These are phyloP conservation scores for Heliothis virescens DNA, from an alignment of 1,140 invertebrate species.

Conservation along the genomic window DNA sequence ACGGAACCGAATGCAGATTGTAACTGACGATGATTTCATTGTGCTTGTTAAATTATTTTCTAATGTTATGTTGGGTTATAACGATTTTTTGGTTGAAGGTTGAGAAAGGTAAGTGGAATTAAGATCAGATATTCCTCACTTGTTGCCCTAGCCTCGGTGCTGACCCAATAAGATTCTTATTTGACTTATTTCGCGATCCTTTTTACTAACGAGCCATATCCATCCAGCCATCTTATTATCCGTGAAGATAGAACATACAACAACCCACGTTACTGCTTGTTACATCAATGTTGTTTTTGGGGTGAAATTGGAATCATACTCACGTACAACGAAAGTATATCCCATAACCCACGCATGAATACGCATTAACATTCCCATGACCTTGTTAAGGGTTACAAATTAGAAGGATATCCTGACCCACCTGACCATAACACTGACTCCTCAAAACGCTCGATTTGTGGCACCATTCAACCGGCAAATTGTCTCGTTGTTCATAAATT, in stretches of 20 bases:
- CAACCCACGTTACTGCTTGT: too few species aligned
- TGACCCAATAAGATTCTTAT: too few species aligned
- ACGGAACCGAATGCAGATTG: conserved; percentile 25
- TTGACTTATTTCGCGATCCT: too few species aligned
- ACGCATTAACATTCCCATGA: conserved; percentile 53
- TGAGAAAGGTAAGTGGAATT: too few species aligned
- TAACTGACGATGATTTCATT: conserved; percentile 13
- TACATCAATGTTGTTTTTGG: too few species aligned
- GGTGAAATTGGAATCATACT: neutral
- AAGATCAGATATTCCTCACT: too few species aligned
- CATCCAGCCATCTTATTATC: too few species aligned
- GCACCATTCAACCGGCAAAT: conserved; percentile 55
- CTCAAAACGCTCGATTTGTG: conserved; percentile 57
- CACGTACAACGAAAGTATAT: neutral
- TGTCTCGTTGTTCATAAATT: conserved; percentile 55
- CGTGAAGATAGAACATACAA: too few species aligned
- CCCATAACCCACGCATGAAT: conserved; percentile 25
- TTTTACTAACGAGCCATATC: too few species aligned
- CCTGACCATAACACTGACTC: conserved; percentile 49
- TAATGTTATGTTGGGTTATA: neutral
- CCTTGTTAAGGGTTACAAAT: conserved; percentile 49
- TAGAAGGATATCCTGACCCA: conserved; percentile 62
- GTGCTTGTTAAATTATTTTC: conserved; percentile 6
- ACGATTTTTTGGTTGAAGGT: too few species aligned
- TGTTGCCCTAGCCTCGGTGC: too few species aligned